phyloP scores from a whole-genome alignment of 2,888 invertebrate species.

The Aethes cnicana region DNA sequence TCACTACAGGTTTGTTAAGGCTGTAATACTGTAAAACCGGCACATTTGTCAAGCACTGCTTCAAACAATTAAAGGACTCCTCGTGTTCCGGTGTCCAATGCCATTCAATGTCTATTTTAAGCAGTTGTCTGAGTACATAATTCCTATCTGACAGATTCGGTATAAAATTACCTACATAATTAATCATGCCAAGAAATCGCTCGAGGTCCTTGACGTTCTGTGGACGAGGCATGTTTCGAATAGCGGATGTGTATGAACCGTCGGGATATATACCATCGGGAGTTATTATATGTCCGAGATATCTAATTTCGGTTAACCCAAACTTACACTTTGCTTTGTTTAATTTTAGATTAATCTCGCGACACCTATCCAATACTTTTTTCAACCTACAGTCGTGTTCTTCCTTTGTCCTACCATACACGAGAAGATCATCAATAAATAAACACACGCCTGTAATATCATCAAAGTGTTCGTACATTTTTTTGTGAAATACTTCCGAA shows the following conservation, averaged over 20 bases:
- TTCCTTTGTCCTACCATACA: not conserved
- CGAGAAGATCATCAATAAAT: not conserved
- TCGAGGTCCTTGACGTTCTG: not conserved
- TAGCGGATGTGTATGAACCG: slow-evolving; percentile 19
- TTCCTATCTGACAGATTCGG: too few relatives aligned
- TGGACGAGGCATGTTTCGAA: slow-evolving; percentile 29
- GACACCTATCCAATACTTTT: not conserved
- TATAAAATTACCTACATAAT: slow-evolving; percentile 15
- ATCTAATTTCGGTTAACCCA: slow-evolving; percentile 17
- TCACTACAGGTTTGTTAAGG: slow-evolving; percentile 19
- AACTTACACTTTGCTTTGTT: too few relatives aligned
- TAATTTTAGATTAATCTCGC: slow-evolving; percentile 14
- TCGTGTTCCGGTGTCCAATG: slow-evolving; percentile 25
- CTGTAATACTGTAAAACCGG: slow-evolving; percentile 32
- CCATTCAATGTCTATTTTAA: slow-evolving; percentile 32
- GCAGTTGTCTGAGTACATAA: slow-evolving; percentile 23
- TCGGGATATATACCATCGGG: slow-evolving; percentile 28
- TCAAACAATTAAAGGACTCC: slow-evolving; percentile 19
- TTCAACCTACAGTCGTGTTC: not conserved
- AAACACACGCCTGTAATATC: not conserved
- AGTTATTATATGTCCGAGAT: not conserved
- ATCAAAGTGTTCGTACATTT: not conserved
- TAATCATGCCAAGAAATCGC: slow-evolving; percentile 16
- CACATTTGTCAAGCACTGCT: slow-evolving; percentile 7
- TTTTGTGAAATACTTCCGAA: too few relatives aligned